Percentiles rank a stretch among this genome's conserved stretches.
These are phyloP conservation scores for Gopherus flavomarginatus DNA, from an alignment of 2,113 vertebrate genomes.

Conservation along the genomic window DNA sequence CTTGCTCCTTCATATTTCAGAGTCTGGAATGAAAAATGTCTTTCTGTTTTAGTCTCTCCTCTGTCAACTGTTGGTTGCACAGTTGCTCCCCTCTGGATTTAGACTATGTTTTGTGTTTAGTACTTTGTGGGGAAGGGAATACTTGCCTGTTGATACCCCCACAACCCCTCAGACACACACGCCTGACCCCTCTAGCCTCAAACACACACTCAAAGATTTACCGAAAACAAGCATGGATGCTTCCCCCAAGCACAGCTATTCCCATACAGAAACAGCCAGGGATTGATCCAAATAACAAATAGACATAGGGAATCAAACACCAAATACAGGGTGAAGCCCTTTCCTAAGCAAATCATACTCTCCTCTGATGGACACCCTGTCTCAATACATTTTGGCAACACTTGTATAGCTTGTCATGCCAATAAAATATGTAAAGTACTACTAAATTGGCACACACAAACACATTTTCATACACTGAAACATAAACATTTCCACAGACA, in stretches of 20 bases:
- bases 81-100: constrained; percentile 53
- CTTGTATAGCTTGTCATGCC: neutral
- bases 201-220: neutral
- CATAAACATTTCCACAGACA: neutral
- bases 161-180: constrained; percentile 14
- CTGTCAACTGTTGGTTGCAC: constrained; percentile 17
- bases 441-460: neutral
- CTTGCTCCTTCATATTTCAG: constrained; percentile 53
- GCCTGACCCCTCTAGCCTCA: constrained; percentile 6
- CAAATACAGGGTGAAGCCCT: neutral
- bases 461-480: neutral
- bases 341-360: neutral
- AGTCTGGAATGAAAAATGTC: constrained; percentile 47
- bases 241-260: neutral
- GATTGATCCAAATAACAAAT: neutral
- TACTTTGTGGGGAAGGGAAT: constrained; percentile 36
- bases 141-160: neutral
- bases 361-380: neutral
- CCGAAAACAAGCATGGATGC: neutral
- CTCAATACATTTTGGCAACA: neutral
- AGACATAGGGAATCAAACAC: neutral
- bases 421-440: neutral
- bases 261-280: neutral
- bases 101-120: constrained; percentile 26
- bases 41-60: constrained; percentile 47